Evolutionary conservation across 2,797 vertebrate species (phyloP).

Genomic region (Leptatherina wallacei): DNA sequence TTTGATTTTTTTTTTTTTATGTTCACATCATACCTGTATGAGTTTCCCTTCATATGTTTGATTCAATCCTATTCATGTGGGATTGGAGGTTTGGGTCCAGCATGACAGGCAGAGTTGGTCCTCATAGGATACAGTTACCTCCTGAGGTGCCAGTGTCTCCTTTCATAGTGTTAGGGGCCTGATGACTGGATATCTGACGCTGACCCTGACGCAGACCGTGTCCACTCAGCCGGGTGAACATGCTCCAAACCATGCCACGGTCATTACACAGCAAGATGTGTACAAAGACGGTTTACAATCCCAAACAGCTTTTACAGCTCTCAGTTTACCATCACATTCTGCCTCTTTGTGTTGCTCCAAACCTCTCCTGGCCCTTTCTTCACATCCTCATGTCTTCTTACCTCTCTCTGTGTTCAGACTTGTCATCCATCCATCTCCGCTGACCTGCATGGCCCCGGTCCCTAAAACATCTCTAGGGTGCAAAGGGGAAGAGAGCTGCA

Average conservation of each 20-base stretch:
- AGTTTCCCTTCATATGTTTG: not conserved
- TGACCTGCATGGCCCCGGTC: constrained; percentile 31
- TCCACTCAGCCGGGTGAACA: constrained; percentile 6
- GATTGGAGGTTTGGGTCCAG: constrained; percentile 27
- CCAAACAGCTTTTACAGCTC: not conserved
- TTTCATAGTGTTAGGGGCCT: constrained; percentile 58
- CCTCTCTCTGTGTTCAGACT: not conserved
- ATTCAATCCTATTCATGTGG: not conserved
- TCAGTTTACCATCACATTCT: constrained; percentile 28
- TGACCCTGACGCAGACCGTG: constrained; percentile 20
- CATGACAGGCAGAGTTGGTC: constrained; percentile 16
- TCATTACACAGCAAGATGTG: constrained; percentile 9
- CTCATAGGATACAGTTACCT: constrained; percentile 67
- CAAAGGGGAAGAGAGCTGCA: not conserved
- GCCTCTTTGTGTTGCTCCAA: constrained; percentile 9
- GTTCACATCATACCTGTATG: constrained; percentile 11
- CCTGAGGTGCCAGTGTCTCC: constrained; percentile 59
- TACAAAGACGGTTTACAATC: constrained; percentile 9
- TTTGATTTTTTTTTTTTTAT: not conserved
- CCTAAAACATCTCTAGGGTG: constrained; percentile 11
- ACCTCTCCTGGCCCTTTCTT: not conserved
- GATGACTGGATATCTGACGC: constrained; percentile 24
- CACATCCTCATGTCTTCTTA: not conserved
- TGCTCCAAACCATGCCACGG: not conserved
- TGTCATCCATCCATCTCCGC: constrained; percentile 22